These are phyloP conservation scores for Thymelicus acteon DNA, from an alignment of 2,888 invertebrate species.

Conservation along the genomic window DNA sequence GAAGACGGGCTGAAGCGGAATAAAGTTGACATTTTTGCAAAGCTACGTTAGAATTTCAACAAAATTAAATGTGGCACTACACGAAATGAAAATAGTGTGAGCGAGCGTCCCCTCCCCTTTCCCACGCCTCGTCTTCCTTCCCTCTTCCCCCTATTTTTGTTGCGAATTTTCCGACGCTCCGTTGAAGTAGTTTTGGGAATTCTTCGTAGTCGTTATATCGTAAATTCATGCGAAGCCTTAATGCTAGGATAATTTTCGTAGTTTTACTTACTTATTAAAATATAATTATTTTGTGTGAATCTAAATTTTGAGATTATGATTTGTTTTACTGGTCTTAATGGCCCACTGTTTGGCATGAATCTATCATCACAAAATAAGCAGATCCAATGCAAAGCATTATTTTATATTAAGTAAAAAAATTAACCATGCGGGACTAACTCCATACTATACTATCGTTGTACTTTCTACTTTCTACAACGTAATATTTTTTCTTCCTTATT, in stretches of 20 bases:
- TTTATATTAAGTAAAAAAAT: too few relatives aligned
- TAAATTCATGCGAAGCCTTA: conserved; percentile 1
- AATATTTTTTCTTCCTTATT: too few relatives aligned
- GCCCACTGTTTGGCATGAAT: neutral
- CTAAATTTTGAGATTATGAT: neutral
- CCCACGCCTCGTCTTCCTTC: conserved; percentile 33
- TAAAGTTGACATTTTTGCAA: conserved; percentile 85
- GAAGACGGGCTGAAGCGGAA: conserved; percentile 80
- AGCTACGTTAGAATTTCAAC: conserved; percentile 84
- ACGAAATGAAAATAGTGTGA: conserved; percentile 81
- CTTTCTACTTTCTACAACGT: too few relatives aligned
- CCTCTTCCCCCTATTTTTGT: conserved; percentile 60
- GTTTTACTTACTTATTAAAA: neutral
- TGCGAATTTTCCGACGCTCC: conserved; percentile 51
- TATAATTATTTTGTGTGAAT: too few relatives aligned
- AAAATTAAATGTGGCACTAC: conserved; percentile 85
- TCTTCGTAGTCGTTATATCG: conserved; percentile 13
- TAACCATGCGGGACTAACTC: too few relatives aligned
- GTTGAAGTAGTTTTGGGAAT: conserved; percentile 17
- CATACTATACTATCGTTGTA: too few relatives aligned
- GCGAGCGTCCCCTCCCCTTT: conserved; percentile 43
- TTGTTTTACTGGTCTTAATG: neutral
- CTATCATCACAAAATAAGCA: neutral
- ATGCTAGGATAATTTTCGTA: neutral
- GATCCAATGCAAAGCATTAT: too few relatives aligned